phyloP scores from a whole-genome alignment of 2,888 invertebrate species.

The Balanococcus diminutus region DNA sequence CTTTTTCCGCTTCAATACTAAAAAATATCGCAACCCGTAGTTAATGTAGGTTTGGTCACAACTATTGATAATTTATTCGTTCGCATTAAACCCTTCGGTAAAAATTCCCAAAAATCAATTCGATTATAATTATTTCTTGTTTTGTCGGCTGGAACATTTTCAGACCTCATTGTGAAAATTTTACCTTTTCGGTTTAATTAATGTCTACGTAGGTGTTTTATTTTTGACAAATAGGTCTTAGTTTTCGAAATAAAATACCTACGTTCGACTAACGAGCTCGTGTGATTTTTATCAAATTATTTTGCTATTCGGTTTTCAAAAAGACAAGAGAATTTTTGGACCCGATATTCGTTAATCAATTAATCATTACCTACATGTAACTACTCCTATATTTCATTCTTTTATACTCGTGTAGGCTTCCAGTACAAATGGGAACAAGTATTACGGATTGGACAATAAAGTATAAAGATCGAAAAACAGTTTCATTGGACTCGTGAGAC shows the following conservation, averaged over 20 bases:
- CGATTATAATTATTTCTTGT: background rate
- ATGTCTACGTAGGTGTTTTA: no score
- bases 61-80: conserved; percentile 8
- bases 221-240: no score
- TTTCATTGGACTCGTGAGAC: conserved; percentile 18
- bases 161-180: background rate
- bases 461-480: background rate
- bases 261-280: no score
- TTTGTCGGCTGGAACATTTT: background rate
- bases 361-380: no score
- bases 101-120: background rate
- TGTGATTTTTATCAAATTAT: no score
- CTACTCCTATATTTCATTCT: no score
- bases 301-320: no score
- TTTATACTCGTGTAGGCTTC: background rate
- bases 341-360: no score
- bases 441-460: background rate
- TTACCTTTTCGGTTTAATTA: background rate
- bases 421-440: background rate
- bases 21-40: background rate
- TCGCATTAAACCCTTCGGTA: background rate
- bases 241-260: no score
- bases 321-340: no score
- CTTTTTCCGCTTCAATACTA: conserved; percentile 7
- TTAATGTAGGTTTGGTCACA: conserved; percentile 32